These are phyloP conservation scores for Pycnomerus fuliginosus DNA, from an alignment of 2,888 invertebrate genomes.

Conservation along the genomic window DNA sequence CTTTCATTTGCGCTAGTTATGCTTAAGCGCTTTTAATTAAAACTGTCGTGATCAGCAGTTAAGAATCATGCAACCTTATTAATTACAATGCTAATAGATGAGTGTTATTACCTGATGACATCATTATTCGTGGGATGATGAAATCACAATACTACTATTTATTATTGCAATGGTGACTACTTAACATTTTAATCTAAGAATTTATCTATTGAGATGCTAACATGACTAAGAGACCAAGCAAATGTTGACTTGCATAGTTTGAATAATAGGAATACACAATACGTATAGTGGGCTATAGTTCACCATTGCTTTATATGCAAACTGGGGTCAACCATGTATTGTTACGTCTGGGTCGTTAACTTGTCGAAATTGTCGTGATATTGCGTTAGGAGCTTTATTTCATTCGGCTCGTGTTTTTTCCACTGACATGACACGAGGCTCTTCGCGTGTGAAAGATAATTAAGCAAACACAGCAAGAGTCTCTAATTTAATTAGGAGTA, in stretches of 20 bases:
- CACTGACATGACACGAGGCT: constrained; percentile 5
- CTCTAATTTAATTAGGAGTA: no score
- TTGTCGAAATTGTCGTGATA: constrained; percentile 2
- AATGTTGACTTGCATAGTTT: no score
- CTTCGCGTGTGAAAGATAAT: constrained; percentile 9
- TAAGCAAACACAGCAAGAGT: constrained; percentile 18
- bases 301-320: constrained; percentile 8
- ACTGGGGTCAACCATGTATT: constrained; percentile 13
- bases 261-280: constrained; percentile 14
- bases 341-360: constrained; percentile 4
- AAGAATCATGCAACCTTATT: constrained; percentile 15
- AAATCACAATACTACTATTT: no score
- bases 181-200: no score
- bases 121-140: constrained; percentile 12
- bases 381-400: constrained; percentile 1
- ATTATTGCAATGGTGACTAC: no score
- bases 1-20: no score
- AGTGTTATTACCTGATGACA: constrained; percentile 10
- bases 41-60: constrained; percentile 15
- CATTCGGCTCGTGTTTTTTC: constrained; percentile 1
- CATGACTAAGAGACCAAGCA: no score
- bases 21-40: no score
- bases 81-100: constrained; percentile 16
- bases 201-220: no score
- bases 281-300: constrained; percentile 3